A percentile compares a stretch with the other conserved stretches of the same genome.
phyloP scores from a whole-genome alignment of 2,113 vertebrate genomes.

The Ciconia boyciana region DNA sequence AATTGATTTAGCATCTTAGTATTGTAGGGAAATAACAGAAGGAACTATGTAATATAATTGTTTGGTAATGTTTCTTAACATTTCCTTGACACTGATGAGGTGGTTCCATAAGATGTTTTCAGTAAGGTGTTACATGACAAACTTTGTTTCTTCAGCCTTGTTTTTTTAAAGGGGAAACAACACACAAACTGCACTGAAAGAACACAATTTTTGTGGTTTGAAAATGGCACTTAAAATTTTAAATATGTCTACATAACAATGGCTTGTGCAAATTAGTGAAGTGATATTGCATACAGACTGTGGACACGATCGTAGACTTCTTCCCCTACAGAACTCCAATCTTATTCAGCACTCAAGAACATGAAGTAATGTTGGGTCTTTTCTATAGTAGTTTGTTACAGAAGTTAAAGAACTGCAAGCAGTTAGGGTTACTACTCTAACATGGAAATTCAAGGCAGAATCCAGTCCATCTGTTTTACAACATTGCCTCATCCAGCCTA shows the following conservation, averaged over 20 bases:
- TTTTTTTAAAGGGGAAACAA: not conserved
- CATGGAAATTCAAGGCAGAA: not conserved
- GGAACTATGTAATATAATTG: not conserved
- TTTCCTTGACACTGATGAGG: fast-evolving
- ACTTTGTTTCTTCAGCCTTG: not conserved
- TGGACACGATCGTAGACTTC: not conserved
- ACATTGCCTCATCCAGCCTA: not conserved
- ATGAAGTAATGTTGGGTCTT: not conserved
- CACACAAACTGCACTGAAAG: not conserved
- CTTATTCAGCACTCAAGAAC: not conserved
- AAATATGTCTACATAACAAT: not conserved
- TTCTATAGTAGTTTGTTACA: not conserved
- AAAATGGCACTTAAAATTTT: not conserved
- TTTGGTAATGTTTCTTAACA: not conserved
- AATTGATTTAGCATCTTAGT: not conserved
- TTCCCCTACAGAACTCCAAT: not conserved
- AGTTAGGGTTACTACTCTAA: not conserved
- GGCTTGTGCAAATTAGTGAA: not conserved
- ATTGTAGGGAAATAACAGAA: not conserved
- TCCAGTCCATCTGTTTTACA: not conserved
- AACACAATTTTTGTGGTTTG: not conserved
- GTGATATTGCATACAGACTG: not conserved
- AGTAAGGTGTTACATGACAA: not conserved
- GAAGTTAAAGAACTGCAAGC: not conserved
- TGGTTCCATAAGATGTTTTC: not conserved